Evolutionary conservation across 1,140 invertebrate species (phyloP).

Genomic region (Paraescarpia echinospica): DNA sequence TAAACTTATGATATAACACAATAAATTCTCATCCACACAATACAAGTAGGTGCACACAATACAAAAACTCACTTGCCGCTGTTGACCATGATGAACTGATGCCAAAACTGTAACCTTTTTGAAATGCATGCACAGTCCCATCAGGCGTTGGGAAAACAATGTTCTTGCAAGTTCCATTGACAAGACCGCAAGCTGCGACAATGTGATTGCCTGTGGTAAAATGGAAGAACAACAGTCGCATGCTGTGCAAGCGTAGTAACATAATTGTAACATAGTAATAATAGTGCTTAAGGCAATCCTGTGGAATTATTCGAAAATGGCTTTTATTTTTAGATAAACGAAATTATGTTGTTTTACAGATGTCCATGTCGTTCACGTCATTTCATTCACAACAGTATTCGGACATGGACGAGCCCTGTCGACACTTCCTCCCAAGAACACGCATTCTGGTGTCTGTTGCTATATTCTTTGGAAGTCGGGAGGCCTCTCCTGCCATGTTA

Average conservation of each 20-base stretch:
- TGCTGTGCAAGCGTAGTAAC: background rate
- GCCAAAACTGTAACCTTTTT: background rate
- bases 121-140: background rate
- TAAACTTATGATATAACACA: background rate
- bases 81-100: background rate
- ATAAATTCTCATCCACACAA: background rate
- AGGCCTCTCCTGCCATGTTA: no score
- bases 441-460: no score
- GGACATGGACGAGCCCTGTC: no score
- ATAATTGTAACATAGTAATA: background rate
- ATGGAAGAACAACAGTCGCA: background rate
- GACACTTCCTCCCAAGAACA: no score
- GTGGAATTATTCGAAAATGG: no score
- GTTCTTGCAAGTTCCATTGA: background rate
- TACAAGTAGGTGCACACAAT: background rate
- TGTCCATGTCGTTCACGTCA: no score
- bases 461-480: no score
- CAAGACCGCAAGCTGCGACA: background rate
- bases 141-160: background rate
- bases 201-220: background rate
- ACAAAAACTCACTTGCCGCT: background rate
- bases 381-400: no score
- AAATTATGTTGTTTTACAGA: no score
- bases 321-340: no score
- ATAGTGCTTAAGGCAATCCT: background rate